Conservation (phyloP, 2,113 vertebrate genomes). For the Perca flavescens region DNA sequence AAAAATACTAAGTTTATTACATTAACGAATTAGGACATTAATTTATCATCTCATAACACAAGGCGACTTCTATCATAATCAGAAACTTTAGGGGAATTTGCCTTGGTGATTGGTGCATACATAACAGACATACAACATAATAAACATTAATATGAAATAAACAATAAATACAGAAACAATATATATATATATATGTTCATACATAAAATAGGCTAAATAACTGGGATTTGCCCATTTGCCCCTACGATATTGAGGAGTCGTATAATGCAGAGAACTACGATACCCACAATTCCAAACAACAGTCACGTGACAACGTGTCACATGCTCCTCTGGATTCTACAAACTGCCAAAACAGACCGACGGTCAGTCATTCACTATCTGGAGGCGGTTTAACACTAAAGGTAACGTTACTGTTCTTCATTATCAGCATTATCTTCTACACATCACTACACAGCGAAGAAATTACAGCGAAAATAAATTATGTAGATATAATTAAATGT, state of each 20-base stretch:
- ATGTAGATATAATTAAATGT: not conserved
- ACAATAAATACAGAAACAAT: no score
- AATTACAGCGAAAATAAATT: rapidly evolving
- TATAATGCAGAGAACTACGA: conserved; percentile 27
- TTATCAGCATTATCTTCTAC: not conserved
- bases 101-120: no score
- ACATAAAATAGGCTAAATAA: not conserved
- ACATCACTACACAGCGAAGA: not conserved
- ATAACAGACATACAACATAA: no score
- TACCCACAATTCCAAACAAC: conserved; percentile 39
- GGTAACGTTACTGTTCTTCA: not conserved
- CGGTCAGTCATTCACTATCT: conserved; percentile 8
- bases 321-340: conserved; percentile 14
- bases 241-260: no score
- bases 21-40: no score
- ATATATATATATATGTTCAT: not conserved
- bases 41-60: no score
- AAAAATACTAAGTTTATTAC: no score
- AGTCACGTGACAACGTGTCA: conserved; percentile 51
- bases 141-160: no score
- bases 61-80: no score
- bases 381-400: not conserved
- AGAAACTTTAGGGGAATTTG: no score
- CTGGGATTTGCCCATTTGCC: no score
- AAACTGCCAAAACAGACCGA: not conserved